Conservation (phyloP, 1,140 invertebrate species). For the Acromyrmex heyeri region DNA sequence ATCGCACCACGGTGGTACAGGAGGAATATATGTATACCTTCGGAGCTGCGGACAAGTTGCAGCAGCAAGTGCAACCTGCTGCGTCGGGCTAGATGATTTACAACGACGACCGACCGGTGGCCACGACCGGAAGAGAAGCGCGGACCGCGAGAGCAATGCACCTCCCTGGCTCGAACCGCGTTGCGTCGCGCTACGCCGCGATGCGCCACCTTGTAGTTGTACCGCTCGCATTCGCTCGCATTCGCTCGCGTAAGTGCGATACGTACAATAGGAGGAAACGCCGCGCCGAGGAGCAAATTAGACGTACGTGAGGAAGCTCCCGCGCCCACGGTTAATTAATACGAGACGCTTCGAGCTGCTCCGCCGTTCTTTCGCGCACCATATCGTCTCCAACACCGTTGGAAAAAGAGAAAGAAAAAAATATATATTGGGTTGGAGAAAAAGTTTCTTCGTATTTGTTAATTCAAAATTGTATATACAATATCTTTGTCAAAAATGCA, state of each 20-base stretch:
- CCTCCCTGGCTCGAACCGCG: conserved; percentile 45
- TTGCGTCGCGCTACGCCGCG: not conserved
- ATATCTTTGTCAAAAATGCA: no score
- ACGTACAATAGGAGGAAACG: conserved; percentile 75
- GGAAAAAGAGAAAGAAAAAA: not conserved
- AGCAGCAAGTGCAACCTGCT: conserved; percentile 67
- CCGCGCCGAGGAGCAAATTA: conserved; percentile 68
- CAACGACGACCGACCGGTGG: conserved; percentile 50
- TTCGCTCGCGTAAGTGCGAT: conserved; percentile 38
- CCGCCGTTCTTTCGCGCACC: conserved; percentile 53
- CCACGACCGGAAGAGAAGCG: conserved; percentile 68
- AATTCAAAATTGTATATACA: no score
- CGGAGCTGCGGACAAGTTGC: conserved; percentile 41
- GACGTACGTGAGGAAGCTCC: conserved; percentile 75
- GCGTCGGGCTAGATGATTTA: conserved; percentile 70
- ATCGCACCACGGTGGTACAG: conserved; percentile 3
- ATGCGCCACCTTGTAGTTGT: conserved; percentile 4
- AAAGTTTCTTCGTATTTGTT: no score
- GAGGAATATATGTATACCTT: conserved; percentile 25
- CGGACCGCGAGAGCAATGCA: conserved; percentile 67
- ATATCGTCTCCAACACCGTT: not conserved
- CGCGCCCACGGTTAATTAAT: conserved; percentile 77
- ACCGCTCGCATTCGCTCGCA: conserved; percentile 30
- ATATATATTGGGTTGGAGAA: no score
- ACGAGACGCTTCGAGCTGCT: conserved; percentile 54